Conservation (phyloP, 2,888 invertebrate species). For the Polyommatus icarus region DNA sequence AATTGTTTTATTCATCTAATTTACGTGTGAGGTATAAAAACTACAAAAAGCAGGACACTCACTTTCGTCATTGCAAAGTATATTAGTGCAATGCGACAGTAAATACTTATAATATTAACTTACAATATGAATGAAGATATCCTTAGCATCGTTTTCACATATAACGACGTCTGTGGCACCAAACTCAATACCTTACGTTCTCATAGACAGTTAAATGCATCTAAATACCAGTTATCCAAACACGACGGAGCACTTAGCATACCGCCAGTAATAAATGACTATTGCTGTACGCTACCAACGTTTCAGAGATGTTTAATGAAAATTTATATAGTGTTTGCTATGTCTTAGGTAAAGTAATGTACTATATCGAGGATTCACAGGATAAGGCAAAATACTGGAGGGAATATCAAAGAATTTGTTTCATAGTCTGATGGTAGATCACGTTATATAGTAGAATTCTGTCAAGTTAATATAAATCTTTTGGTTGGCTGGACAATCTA, state of each 20-base stretch:
- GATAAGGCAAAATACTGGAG: not conserved
- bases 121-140: too few relatives aligned
- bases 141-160: too few relatives aligned
- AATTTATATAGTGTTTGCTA: not conserved
- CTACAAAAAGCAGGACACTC: too few relatives aligned
- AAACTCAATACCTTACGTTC: not conserved
- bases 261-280: slow-evolving; percentile 29
- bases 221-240: slow-evolving; percentile 5
- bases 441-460: too few relatives aligned
- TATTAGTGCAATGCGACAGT: too few relatives aligned
- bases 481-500: too few relatives aligned
- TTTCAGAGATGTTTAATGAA: not conserved
- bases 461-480: too few relatives aligned
- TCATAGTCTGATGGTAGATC: too few relatives aligned
- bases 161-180: not conserved
- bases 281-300: not conserved
- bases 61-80: too few relatives aligned
- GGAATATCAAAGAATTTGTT: too few relatives aligned
- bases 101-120: not conserved
- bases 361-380: not conserved
- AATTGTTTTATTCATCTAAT: too few relatives aligned
- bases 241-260: not conserved
- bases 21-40: too few relatives aligned
- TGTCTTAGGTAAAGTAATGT: not conserved
- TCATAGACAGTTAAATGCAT: not conserved